Evolutionary conservation across 2,113 vertebrate species (phyloP).

Genomic region (Pituophis catenifer): DNA sequence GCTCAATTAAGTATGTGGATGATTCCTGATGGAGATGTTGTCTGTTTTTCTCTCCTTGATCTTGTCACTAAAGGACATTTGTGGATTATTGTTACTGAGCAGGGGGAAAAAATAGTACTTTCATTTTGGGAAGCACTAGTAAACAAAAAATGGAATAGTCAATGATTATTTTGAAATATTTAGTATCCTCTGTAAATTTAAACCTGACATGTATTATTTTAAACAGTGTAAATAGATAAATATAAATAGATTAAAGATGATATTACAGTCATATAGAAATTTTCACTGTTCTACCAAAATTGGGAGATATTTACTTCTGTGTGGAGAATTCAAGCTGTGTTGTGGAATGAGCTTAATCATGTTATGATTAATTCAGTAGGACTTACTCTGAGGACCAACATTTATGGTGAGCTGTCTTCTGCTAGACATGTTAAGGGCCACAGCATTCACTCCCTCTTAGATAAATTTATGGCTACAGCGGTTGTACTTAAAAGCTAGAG

Average conservation of each 20-base stretch:
- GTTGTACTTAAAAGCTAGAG: not conserved
- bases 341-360: not conserved
- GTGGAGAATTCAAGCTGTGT: not conserved
- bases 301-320: not conserved
- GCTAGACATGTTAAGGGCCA: not conserved
- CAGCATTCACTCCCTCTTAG: not conserved
- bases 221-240: not conserved
- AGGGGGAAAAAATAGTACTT: not conserved
- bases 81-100: slow-evolving; percentile 52
- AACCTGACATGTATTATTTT: not conserved
- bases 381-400: not conserved
- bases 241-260: slow-evolving; percentile 21
- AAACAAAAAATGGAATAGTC: not conserved
- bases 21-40: slow-evolving; percentile 56
- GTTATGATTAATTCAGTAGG: not conserved
- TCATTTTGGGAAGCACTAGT: not conserved
- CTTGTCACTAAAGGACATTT: slow-evolving; percentile 51
- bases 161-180: not conserved
- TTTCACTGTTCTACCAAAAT: not conserved
- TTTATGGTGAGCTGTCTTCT: not conserved
- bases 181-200: slow-evolving; percentile 19
- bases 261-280: not conserved
- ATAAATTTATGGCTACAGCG: not conserved
- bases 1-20: slow-evolving; percentile 63
- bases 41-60: slow-evolving; percentile 42